Percentiles rank a stretch among this genome's conserved stretches.
phyloP scores from a whole-genome alignment of 2,797 vertebrate genomes.

The Sebastes itinus region DNA sequence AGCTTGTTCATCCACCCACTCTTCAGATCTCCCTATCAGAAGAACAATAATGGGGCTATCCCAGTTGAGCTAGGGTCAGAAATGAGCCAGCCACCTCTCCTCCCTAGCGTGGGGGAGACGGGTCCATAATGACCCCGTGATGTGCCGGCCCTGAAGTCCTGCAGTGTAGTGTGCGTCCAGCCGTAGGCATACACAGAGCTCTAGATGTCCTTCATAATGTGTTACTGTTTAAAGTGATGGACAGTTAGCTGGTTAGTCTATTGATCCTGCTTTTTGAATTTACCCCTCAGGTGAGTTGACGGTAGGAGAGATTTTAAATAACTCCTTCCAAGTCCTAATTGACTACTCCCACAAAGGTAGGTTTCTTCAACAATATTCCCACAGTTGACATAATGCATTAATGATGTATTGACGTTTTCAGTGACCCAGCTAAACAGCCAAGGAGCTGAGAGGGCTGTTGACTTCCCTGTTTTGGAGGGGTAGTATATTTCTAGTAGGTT shows the following conservation, averaged over 20 bases:
- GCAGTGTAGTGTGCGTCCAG: conserved; percentile 42
- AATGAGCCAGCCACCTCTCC: neutral
- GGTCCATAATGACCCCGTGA: neutral
- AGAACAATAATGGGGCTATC: neutral
- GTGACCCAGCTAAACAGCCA: conserved; percentile 40
- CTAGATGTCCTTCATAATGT: conserved; percentile 41
- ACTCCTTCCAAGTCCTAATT: conserved; percentile 83
- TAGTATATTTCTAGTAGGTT: neutral
- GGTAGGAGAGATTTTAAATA: conserved; percentile 84
- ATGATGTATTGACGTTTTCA: conserved; percentile 58
- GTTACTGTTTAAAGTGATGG: conserved; percentile 46
- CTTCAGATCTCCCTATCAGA: neutral
- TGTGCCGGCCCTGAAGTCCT: neutral
- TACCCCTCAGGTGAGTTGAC: conserved; percentile 83
- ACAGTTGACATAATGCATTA: conserved; percentile 63
- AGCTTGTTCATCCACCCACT: neutral
- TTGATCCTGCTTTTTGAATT: conserved; percentile 84
- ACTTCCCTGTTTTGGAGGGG: conserved; percentile 32
- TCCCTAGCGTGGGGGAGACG: neutral
- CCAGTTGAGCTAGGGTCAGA: neutral
- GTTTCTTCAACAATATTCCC: conserved; percentile 68
- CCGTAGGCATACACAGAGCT: conserved; percentile 6
- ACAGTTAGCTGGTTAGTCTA: conserved; percentile 74
- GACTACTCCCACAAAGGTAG: conserved; percentile 82
- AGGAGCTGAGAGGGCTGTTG: conserved; percentile 43